A percentile compares a stretch with the other conserved stretches of the same genome.
phyloP scores from a whole-genome alignment of 2,888 invertebrate genomes.

The Autographa gamma region DNA sequence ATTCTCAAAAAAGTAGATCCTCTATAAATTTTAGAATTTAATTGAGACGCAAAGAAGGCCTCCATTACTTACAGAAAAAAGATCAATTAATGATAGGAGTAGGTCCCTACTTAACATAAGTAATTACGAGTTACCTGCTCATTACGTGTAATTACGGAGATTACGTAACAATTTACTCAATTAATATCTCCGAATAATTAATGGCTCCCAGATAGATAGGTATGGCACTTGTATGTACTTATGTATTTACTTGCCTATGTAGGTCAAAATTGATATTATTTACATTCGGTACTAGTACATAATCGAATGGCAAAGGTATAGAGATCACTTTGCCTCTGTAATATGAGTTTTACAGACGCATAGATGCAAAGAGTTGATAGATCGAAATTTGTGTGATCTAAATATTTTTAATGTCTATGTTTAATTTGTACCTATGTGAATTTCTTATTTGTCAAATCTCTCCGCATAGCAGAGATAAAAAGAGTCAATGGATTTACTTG shows the following conservation, averaged over 20 bases:
- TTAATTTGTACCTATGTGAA: too few relatives aligned
- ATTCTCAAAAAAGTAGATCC: background rate
- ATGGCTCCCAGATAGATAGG: background rate
- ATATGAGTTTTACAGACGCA: too few relatives aligned
- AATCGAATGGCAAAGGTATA: too few relatives aligned
- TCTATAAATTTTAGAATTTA: background rate
- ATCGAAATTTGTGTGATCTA: too few relatives aligned
- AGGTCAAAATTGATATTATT: too few relatives aligned
- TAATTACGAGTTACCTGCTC: constrained; percentile 31
- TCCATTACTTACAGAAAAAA: background rate
- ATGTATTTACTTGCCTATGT: background rate
- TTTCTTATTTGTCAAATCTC: too few relatives aligned
- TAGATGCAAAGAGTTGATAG: too few relatives aligned
- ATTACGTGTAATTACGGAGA: constrained; percentile 10
- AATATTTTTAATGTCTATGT: too few relatives aligned
- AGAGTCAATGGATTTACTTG: too few relatives aligned
- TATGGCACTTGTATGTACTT: background rate
- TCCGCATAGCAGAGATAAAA: too few relatives aligned
- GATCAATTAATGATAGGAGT: background rate
- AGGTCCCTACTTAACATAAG: constrained; percentile 13
- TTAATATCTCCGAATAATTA: constrained; percentile 4
- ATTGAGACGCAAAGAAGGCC: background rate
- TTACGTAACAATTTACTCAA: constrained; percentile 2
- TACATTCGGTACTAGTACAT: too few relatives aligned
- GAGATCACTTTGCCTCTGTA: too few relatives aligned